Base-by-base conservation (phyloP, 2,888 invertebrate genomes). In the Philonicus albiceps region DNA sequence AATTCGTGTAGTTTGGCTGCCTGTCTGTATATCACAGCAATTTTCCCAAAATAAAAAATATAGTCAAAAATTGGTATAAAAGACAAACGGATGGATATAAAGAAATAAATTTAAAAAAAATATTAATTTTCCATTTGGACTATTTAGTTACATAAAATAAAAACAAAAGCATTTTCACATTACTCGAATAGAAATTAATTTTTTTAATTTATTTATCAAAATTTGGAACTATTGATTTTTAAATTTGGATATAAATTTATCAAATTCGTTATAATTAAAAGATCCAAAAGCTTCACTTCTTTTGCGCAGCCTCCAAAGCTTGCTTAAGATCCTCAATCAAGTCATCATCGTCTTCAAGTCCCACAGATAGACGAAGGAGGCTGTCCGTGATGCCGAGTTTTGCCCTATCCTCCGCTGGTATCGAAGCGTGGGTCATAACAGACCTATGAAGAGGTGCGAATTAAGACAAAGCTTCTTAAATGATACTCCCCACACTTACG, bases 351-450 rank as follows among this genome's bases (percentile, higher is more conserved):
- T 97, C 96, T 93, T 99, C 99, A 40, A 99, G 92, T 3, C 99
- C 99, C 84, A 98, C 96, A 0, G 98, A 98, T 37, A 99, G 92
- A 88, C 99, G 94, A 85, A 99, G 94, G 31, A 99, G 93, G 53
- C 95, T 95, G 90, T 98, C 96, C 0, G 95, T 95, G 88, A 99
- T 98, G 16, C 97, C 97, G 37, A 98, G 93, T 88, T 93, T 93
- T 34, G 91, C 93, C 88, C 97, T 93, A 88, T 96, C 95, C 74
- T 95, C 95, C 86, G 93, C 94, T 0, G 98, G 97, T 37, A 99
- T 96, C 0, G 97, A 97, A 1, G 98, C 97, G 91, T 99, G 99
- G 0, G 99, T 99, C 99, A 99, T 99, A 34, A 97, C 92, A 30
- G 95, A 95, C 88, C 97, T 97, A 91, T 49, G 93, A 93, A 83